Conservation (phyloP, 2,888 invertebrate species). For the Suillia variegata region DNA sequence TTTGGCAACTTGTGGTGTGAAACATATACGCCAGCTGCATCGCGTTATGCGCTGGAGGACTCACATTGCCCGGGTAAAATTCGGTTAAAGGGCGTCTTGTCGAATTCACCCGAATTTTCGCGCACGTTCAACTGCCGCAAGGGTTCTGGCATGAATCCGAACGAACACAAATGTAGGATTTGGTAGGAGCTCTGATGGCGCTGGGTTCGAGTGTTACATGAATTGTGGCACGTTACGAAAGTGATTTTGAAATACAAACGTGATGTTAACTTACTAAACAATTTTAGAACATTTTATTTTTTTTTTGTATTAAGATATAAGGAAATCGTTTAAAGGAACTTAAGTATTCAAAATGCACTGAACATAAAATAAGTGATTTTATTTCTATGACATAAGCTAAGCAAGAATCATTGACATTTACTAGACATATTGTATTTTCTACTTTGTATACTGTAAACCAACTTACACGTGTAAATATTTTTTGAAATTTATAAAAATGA, state of each 20-base stretch:
- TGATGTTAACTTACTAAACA: background rate
- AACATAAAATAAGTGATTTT: background rate
- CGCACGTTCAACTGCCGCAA: constrained; percentile 66
- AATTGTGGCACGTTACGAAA: too few relatives aligned
- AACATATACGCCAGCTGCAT: constrained; percentile 68
- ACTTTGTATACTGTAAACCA: constrained; percentile 3
- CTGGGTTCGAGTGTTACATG: too few relatives aligned
- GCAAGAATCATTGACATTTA: too few relatives aligned
- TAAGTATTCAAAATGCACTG: background rate
- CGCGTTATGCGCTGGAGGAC: constrained; percentile 71
- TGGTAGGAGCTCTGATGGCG: constrained; percentile 57
- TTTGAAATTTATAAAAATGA: background rate
- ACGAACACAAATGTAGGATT: constrained; percentile 62
- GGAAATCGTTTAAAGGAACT: too few relatives aligned
- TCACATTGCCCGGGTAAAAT: constrained; percentile 76
- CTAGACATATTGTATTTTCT: constrained; percentile 8
- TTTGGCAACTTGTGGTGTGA: constrained; percentile 90
- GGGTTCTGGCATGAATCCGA: constrained; percentile 66
- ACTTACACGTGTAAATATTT: constrained; percentile 6
- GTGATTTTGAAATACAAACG: constrained; percentile 40
- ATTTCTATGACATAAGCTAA: too few relatives aligned
- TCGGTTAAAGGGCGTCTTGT: constrained; percentile 71
- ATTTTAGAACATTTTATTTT: constrained; percentile 20
- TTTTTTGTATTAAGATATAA: constrained; percentile 14
- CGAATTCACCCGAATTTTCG: constrained; percentile 77